These are phyloP conservation scores for Drosophila subquinaria DNA, from an alignment of 2,888 invertebrate species.

Conservation along the genomic window DNA sequence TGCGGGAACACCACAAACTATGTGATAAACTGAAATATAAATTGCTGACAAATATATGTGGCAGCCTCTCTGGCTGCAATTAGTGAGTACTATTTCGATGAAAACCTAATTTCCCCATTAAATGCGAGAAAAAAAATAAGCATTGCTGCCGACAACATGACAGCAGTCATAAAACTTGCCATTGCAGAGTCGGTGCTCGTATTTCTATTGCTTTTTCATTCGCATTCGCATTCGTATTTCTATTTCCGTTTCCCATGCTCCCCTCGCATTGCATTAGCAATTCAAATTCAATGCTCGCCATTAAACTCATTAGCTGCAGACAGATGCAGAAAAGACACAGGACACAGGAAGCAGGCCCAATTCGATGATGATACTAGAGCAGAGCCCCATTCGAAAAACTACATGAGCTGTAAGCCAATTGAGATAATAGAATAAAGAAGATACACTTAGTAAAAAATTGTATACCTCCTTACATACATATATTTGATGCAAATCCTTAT, in stretches of 20 bases:
- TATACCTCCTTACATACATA: no score
- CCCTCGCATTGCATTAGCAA: constrained; percentile 68
- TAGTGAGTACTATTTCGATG: constrained; percentile 35
- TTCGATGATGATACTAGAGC: not conserved
- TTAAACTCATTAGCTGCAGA: constrained; percentile 82
- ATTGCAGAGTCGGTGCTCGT: not conserved
- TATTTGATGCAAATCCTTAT: no score
- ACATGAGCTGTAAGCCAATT: constrained; percentile 36
- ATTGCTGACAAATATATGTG: constrained; percentile 5
- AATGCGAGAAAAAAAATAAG: constrained; percentile 15
- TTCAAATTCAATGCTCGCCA: constrained; percentile 78
- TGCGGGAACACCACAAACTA: not conserved
- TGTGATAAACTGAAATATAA: constrained; percentile 6
- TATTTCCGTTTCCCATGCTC: constrained; percentile 65
- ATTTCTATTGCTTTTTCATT: constrained; percentile 55
- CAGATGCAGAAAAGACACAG: constrained; percentile 44
- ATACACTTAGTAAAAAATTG: constrained; percentile 14
- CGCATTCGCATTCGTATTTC: constrained; percentile 44
- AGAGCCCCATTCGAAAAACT: constrained; percentile 36
- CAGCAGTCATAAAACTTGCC: constrained; percentile 36
- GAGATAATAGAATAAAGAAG: constrained; percentile 2
- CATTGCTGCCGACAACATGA: constrained; percentile 31
- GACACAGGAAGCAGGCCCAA: not conserved
- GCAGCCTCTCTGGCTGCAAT: constrained; percentile 24
- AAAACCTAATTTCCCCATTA: constrained; percentile 52